These are phyloP conservation scores for Ondatra zibethicus DNA, from an alignment of 2,113 vertebrate species.

Conservation along the genomic window DNA sequence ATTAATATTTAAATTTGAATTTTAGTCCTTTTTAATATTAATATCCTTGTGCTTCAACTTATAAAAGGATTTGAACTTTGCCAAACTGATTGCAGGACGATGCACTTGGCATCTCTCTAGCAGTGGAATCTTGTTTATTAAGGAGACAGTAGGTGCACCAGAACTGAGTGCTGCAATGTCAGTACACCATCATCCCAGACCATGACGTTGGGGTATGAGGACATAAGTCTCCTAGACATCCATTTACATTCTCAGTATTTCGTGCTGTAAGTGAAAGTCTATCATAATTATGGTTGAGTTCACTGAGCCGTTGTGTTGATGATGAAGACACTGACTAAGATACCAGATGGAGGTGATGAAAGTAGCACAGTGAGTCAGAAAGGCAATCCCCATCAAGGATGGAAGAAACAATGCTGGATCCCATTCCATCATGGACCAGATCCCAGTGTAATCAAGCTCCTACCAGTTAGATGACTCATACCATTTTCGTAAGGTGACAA, in stretches of 20 bases:
- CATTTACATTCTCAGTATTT: not conserved
- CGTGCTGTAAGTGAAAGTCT: not conserved
- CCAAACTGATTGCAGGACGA: not conserved
- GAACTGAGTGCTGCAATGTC: not conserved
- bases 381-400: not conserved
- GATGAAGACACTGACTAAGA: not conserved
- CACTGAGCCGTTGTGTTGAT: not conserved
- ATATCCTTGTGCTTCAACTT: not conserved
- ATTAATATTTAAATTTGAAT: not conserved
- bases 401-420: not conserved
- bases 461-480: not conserved
- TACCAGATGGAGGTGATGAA: not conserved
- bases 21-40: not conserved
- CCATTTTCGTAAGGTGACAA: not conserved
- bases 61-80: conserved; percentile 2
- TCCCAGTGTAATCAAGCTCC: not conserved
- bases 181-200: not conserved
- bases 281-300: not conserved
- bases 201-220: not conserved
- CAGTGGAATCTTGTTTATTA: not conserved
- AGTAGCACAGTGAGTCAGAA: not conserved
- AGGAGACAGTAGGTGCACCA: not conserved
- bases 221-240: not conserved
- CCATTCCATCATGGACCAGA: not conserved
- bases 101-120: not conserved